Conservation (phyloP, 2,113 vertebrate species). For the Gorsachius goisagi region DNA sequence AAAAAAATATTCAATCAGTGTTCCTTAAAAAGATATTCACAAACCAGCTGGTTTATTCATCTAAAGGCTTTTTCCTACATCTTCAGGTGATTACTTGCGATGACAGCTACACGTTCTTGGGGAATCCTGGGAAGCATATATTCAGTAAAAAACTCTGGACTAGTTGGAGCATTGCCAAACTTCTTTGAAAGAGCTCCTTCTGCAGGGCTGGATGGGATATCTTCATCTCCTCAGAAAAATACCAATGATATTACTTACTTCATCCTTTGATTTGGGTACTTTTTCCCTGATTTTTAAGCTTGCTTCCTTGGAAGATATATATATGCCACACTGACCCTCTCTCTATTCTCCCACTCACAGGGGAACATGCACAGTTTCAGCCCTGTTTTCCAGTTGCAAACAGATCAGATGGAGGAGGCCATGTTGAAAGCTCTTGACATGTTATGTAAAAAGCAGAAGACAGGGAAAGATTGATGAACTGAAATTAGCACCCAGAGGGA, state of each 20-base stretch:
- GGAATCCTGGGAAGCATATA: not conserved
- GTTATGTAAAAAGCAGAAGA: not conserved
- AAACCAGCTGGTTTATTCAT: not conserved
- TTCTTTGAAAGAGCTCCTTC: not conserved
- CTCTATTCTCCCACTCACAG: not conserved
- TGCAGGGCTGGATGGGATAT: not conserved
- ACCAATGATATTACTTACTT: not conserved
- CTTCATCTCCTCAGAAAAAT: not conserved
- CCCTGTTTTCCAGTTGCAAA: not conserved
- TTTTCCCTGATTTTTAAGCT: not conserved
- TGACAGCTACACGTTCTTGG: not conserved
- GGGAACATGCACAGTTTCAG: not conserved
- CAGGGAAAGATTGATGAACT: not conserved
- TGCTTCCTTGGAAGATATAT: not conserved
- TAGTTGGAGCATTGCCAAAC: not conserved
- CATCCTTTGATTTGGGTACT: not conserved
- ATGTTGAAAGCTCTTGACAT: not conserved
- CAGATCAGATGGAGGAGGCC: not conserved
- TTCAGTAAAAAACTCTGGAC: not conserved
- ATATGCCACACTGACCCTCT: not conserved
- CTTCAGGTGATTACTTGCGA: slow-evolving; percentile 12
- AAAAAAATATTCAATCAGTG: slow-evolving; percentile 11
- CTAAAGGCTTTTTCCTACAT: not conserved
- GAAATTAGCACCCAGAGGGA: not conserved
- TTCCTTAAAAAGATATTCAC: slow-evolving; percentile 14